Evolutionary conservation across 2,888 invertebrate genomes (phyloP), one percentile per base, ranked within the genome.

Genomic region (Caenorhabditis becei): DNA sequence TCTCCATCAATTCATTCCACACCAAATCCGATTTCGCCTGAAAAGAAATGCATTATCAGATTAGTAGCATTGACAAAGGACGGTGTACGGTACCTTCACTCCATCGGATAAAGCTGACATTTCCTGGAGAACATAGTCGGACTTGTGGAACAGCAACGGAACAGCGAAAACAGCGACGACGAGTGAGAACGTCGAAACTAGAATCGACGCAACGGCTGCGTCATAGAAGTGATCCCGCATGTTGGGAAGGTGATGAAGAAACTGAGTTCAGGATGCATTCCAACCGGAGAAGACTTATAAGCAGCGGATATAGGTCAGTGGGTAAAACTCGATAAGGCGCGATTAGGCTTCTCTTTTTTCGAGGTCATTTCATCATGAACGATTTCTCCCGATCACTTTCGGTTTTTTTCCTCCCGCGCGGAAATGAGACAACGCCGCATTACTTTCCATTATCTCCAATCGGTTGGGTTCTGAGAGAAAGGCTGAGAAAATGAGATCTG

Each of bases 261-360:
- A 47, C 47, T 47, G 41, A 44, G 54, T 67, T 32, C 47, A 49
- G 61, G 69, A 77, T 62, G 35, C 51, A 63, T 56, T 75, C 61
- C 65, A 62, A 62, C 49, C 47, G 18, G 54, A 62, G 54, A 24
- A 56, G 58, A 70, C 77, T 77, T 77, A 63, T 77, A 77, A 70
- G 69, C 77, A 65, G 49, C 44, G 70, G 70, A 77, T 77, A 66
- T 78, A 71, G 78, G 78, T 78, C 78, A 78, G 65, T 78, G 78
- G 78, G 78, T 78, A 71, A 78, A 78, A 78, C 78, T 78, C 59
- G 78, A 78, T 78, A 71, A 71, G 66, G 66, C 65, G 70, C 77
- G 69, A 77, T 77, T 77, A 58, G 77, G 69, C 69, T 77, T 77
- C 26, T 69, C 58, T 77, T 77, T 77, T 70, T 63, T 70, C 44